These are phyloP conservation scores for Peromyscus aztecus DNA, from an alignment of 2,797 vertebrate species.

Conservation along the genomic window DNA sequence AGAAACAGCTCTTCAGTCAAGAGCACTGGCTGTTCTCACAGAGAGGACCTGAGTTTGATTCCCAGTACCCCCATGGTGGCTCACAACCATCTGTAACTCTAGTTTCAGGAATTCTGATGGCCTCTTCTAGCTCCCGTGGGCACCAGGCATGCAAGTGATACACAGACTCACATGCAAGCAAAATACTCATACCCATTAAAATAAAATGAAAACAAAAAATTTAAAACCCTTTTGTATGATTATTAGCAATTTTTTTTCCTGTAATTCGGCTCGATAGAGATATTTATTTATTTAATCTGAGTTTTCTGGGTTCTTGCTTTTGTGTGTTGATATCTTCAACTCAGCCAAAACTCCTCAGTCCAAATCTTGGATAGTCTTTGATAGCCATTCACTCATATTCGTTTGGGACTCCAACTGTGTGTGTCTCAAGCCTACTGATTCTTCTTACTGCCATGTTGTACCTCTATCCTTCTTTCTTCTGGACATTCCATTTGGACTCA, in stretches of 20 bases:
- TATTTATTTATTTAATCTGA: neutral
- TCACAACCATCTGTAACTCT: neutral
- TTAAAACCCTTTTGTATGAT: neutral
- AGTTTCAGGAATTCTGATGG: neutral
- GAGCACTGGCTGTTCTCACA: neutral
- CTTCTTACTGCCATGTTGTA: neutral
- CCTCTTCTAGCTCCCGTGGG: neutral
- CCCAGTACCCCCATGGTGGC: neutral
- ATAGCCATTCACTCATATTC: neutral
- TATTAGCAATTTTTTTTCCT: neutral
- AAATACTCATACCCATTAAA: neutral
- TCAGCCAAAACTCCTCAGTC: neutral
- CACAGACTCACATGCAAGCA: neutral
- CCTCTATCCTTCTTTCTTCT: neutral
- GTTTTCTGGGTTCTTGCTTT: neutral
- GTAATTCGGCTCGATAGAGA: neutral
- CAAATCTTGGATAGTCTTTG: neutral
- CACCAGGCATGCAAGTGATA: neutral
- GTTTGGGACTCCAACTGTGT: neutral
- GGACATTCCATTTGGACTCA: neutral
- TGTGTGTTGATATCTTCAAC: neutral
- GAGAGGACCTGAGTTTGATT: neutral
- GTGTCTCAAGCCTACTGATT: accelerated
- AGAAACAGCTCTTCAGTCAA: neutral
- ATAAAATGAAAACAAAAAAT: neutral